phyloP scores from a whole-genome alignment of 2,797 vertebrate species.

The Muscicapa striata region DNA sequence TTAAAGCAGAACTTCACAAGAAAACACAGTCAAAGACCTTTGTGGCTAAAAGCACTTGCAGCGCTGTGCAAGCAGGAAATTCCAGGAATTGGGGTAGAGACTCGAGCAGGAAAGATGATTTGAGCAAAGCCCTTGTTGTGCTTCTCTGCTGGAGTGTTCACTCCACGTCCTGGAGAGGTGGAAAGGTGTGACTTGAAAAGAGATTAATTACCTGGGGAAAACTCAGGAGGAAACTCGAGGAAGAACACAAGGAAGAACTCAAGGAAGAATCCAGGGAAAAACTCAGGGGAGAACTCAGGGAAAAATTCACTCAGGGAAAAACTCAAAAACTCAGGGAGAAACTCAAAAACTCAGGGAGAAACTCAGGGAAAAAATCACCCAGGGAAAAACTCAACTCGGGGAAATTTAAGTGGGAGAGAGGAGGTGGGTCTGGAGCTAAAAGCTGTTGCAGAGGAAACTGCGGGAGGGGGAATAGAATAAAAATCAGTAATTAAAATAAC shows the following conservation, averaged over 20 bases:
- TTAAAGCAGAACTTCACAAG: neutral
- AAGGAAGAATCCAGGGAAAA: neutral
- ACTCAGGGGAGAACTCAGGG: too few relatives aligned
- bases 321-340: too few relatives aligned
- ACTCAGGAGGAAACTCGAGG: neutral
- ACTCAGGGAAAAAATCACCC: neutral
- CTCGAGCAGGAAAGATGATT: neutral
- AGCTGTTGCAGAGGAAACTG: neutral
- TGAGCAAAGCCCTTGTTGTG: fast-evolving
- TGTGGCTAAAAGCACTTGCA: neutral
- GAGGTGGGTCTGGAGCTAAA: neutral
- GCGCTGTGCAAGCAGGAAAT: neutral
- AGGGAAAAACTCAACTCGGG: too few relatives aligned
- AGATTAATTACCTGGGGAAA: neutral
- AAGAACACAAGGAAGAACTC: neutral
- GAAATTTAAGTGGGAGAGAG: neutral
- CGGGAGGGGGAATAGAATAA: neutral
- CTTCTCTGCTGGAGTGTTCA: neutral
- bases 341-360: too few relatives aligned
- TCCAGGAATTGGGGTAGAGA: fast-evolving
- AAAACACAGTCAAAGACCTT: neutral
- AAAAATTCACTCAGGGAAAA: too few relatives aligned
- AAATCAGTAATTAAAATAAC: too few relatives aligned
- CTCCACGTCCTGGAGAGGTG: neutral
- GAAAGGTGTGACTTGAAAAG: neutral